A percentile compares a stretch with the other conserved stretches of the same genome.
phyloP scores from a whole-genome alignment of 2,797 vertebrate genomes.

The Brachyalestes nurse region DNA sequence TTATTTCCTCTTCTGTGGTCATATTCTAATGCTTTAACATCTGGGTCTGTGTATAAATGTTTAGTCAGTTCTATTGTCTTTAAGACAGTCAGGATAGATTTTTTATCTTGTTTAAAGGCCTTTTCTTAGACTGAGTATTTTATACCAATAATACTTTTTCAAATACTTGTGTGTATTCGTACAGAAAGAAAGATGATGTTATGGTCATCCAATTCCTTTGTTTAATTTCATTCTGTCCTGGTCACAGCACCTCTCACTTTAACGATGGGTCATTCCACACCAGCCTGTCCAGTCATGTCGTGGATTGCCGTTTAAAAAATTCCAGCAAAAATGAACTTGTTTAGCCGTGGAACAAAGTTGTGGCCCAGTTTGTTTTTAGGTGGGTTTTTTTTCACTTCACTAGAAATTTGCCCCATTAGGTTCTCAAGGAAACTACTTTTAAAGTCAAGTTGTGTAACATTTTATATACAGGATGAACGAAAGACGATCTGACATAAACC shows the following conservation, averaged over 20 bases:
- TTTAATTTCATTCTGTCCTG: neutral
- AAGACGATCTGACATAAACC: too few relatives aligned
- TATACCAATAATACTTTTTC: neutral
- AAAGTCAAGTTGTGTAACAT: too few relatives aligned
- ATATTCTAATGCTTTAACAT: neutral
- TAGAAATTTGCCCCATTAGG: too few relatives aligned
- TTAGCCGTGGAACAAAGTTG: too few relatives aligned
- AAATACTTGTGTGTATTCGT: neutral
- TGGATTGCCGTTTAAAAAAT: too few relatives aligned
- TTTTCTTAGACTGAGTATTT: neutral
- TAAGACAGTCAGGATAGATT: neutral
- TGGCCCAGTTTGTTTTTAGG: too few relatives aligned
- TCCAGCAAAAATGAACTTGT: too few relatives aligned
- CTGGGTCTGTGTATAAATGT: neutral
- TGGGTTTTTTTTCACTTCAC: too few relatives aligned
- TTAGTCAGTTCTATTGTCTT: neutral
- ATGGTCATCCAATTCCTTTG: neutral
- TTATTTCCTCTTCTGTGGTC: neutral
- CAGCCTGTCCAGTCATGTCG: too few relatives aligned
- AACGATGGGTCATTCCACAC: neutral
- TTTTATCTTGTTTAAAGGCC: neutral
- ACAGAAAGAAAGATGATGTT: too few relatives aligned
- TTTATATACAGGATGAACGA: too few relatives aligned
- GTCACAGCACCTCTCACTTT: neutral
- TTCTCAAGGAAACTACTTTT: too few relatives aligned